Base-by-base conservation (phyloP, 23 tunicate genomes). In the Phallusia fumigata region DNA sequence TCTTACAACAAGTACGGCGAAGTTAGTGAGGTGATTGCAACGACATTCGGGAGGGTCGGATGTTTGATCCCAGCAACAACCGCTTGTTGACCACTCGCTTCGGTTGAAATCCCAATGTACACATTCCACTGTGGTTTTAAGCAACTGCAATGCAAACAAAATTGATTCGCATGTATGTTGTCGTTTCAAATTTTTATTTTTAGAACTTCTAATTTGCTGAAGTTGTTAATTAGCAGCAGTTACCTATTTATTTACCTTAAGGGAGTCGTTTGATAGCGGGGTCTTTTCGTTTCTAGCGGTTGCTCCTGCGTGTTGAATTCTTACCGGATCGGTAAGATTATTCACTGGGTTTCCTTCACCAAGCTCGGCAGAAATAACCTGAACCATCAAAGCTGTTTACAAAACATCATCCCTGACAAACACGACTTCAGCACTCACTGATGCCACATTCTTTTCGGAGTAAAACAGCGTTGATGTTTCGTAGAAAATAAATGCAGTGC, bases 1-100 rank as follows among this genome's bases (percentile, higher is more conserved):
- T 40, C 87, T 76, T 79, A 89, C 93, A 84, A 89, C 84, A 0
- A 89, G 58, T 6, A 89, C 10, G 19, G 88, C 93, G 72, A 77
- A 89, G 84, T 89, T 84, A 19, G 93, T 89, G 49, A 89, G 52
- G 52, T 89, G 93, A 47, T 89, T 50, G 12, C 93, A 89, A 32
- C 30, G 74, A 33, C 93, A 89, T 69, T 52, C 76, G 22, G 88
- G 82, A 33, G 81, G 76, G 21, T 58, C 35, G 19, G 77, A 32
- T 18, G 33, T 21, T 44, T 34, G 32, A 32, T 51, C 76, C 30
- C 65, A 44, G 65, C 86, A 83, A 47, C 93, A 89, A 28, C 93
- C 93, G 45, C 84, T 65, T 30, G 72, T 74, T 0, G 81, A 83
- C 93, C 93, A 89, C 28, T 50, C 74, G 36, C 84, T 73, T 30